Base-by-base conservation (phyloP, 2,888 invertebrate genomes). In the Pseudococcus viburni region DNA sequence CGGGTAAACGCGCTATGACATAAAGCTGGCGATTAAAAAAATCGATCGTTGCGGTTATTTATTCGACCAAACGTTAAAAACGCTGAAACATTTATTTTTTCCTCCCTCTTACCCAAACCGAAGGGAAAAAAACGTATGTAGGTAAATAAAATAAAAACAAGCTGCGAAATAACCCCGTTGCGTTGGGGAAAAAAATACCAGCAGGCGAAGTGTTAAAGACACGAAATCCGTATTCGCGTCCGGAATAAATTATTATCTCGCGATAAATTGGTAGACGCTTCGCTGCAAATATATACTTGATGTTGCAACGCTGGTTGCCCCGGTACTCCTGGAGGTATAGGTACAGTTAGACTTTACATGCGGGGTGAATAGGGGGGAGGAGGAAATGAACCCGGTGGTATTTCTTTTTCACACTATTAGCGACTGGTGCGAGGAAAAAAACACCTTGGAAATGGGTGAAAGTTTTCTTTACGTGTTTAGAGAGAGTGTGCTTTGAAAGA, bases 191-290 rank as follows among this genome's bases (percentile, higher is more conserved):
- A 22, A 48, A 85, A 55, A 55, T 7, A 42, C 42, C 42, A 42
- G 42, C 42, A 42, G 42, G 42, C 51, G 85, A 55, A 55, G 85
- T 85, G 85, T 85, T 85, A 51, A 85, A 85, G 85, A 85, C 55
- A 55, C 51, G 51, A 85, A 85, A 85, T 33, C 48, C 85, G 85
- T 85, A 85, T 85, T 55, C 85, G 85, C 85, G 85, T 85, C 51
- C 55, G 55, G 85, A 85, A 85, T 85, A 85, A 85, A 85, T 85
- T 85, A 85, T 85, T 85, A 85, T 85, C 85, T 85, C 22, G 26
- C 85, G 55, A 85, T 85, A 85, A 85, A 85, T 85, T 85, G 85
- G 85, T 33, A 55, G 85, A 85, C 51, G 85, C 85, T 33, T 33
- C 55, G n/a, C 46, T 42, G 42, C n/a, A 59, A 59, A 59, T 59